Evolutionary conservation across 64 coral and sea anemone species (phyloP), one percentile per base, ranked within the genome.

Genomic region (Montipora cactus): DNA sequence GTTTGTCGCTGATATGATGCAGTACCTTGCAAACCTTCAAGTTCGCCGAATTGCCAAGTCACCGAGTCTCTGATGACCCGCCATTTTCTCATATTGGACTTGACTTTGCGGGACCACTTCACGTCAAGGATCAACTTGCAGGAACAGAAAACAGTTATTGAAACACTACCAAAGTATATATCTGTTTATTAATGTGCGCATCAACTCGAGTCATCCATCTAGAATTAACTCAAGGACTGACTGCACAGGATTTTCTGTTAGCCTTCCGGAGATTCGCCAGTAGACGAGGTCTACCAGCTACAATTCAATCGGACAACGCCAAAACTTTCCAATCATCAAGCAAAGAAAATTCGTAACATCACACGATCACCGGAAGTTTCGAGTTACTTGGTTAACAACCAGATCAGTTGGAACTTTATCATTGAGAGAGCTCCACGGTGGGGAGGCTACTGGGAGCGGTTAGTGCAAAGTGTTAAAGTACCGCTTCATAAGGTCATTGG

Each of bases 371-470:
- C 72, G 5, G 87, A 89, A 77, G 87, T 78, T 5, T 74, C 19
- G 84, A 12, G 87, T 59, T 77, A 89, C 18, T 47, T 89, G 23
- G 58, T 48, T 15, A 37, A 88, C 55, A 76, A 75, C n/a, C 72
- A 59, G n/a, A 88, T 88, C 47, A 75, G 8, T 49, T 88, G 86
- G 70, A 76, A 25, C 4, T 88, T 87, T 52, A 87, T 74, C 51
- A 22, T 86, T 6, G 28, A 86, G 45, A 86, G 44, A 51, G 84
- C 67, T 13, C 84, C 67, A 4, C 75, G 84, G 84, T 87, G 84
- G 67, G 84, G 81, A 51, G 84, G 67, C 8, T 73, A 73, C 16
- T 87, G 47, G 66, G 49, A 84, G 57, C 5, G 81, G 37, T 44
- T 87, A 12, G 64, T 87, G 12, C 45, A 13, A 49, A 87, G 59